These are phyloP conservation scores for Alcedo atthis DNA, from an alignment of 2,797 vertebrate genomes.

Conservation along the genomic window DNA sequence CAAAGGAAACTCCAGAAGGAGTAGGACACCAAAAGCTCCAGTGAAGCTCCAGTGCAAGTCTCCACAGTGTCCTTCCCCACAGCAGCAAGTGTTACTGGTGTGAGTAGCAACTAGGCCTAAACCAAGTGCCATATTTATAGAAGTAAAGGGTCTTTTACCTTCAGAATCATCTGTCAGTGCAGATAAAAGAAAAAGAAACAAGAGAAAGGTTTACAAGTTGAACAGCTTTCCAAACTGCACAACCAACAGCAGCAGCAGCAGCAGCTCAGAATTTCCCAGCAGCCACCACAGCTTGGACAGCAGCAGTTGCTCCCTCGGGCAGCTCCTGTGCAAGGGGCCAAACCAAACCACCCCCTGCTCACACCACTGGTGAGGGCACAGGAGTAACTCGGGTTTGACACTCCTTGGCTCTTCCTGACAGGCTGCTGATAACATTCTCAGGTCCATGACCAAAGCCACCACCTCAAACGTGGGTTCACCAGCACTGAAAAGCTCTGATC, in stretches of 20 bases:
- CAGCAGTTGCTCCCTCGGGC: not conserved
- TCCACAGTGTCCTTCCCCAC: slow-evolving; percentile 72
- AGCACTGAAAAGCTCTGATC: not conserved
- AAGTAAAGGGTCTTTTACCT: slow-evolving; percentile 88
- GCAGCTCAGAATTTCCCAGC: not conserved
- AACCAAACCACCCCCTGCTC: not conserved
- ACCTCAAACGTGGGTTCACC: not conserved
- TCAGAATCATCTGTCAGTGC: slow-evolving; percentile 95
- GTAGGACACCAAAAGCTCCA: not conserved
- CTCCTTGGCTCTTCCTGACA: not conserved
- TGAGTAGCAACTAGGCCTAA: slow-evolving; percentile 42
- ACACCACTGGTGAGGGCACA: not conserved
- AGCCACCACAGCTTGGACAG: not conserved
- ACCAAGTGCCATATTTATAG: slow-evolving; percentile 73
- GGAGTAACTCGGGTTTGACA: rapidly evolving
- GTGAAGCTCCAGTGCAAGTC: not conserved
- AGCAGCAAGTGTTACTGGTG: not conserved
- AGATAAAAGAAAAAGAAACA: slow-evolving; percentile 88
- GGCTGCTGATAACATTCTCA: not conserved
- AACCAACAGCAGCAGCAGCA: slow-evolving; percentile 13
- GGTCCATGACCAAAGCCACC: not conserved
- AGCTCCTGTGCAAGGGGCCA: rapidly evolving
- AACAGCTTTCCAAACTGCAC: slow-evolving; percentile 52
- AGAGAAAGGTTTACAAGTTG: slow-evolving; percentile 78
- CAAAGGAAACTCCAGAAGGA: not conserved